These are phyloP conservation scores for Griposia aprilina DNA, from an alignment of 2,888 invertebrate species.

Conservation along the genomic window DNA sequence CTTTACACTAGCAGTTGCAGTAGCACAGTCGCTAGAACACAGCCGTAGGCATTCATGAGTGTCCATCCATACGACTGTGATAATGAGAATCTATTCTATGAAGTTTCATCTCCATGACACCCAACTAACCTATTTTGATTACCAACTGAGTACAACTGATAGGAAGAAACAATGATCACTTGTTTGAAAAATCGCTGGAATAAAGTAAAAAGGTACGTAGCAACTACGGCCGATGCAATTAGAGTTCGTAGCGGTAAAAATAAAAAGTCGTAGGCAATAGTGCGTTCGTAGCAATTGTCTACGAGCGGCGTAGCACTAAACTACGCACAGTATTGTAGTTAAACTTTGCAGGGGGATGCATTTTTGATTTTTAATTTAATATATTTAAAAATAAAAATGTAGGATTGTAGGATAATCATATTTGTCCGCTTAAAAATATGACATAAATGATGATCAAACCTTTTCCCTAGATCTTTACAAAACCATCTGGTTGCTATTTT, in stretches of 20 bases:
- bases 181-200: neutral
- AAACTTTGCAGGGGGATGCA: conserved; percentile 8
- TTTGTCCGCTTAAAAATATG: neutral
- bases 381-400: too few relatives aligned
- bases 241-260: conserved; percentile 40
- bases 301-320: conserved; percentile 63
- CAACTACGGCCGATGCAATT: conserved; percentile 24
- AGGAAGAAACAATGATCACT: conserved; percentile 9
- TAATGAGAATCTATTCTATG: neutral
- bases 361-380: neutral
- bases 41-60: neutral
- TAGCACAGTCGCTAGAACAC: neutral
- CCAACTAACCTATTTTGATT: neutral
- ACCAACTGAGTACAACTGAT: neutral
- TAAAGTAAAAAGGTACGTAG: conserved; percentile 8
- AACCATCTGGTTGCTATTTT: neutral
- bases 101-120: neutral
- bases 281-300: conserved; percentile 61
- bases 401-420: conserved; percentile 2
- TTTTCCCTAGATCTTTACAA: neutral
- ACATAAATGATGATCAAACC: neutral
- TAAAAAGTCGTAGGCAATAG: conserved; percentile 44
- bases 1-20: too few relatives aligned
- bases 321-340: conserved; percentile 13
- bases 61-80: too few relatives aligned